Evolutionary conservation across 2,797 vertebrate species (phyloP), one percentile per base, ranked within the genome.

Genomic region (Lacerta bilineata): DNA sequence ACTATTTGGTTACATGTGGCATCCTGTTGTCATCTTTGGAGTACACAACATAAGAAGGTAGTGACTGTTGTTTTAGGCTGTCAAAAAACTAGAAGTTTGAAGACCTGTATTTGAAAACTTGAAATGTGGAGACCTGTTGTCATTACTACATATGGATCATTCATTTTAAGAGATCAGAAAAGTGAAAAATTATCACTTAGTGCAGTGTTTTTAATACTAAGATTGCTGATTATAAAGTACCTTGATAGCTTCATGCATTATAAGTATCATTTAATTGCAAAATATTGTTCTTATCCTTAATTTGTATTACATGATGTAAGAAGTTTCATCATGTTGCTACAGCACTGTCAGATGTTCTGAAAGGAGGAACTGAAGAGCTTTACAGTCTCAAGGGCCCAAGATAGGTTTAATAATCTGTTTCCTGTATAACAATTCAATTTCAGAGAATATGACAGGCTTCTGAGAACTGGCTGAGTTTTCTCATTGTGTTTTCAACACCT

Each of bases 261-360:
- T 2, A 1, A 20, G 13, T 6, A 10, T n/a, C 33, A 33, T 64
- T 0, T 79, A 17, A 25, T 2, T 81, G 59, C 4, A 8, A 78
- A 27, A 27, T 7, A 80, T 1, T 36, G 61, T 72, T 81, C 23
- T 33, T 55, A 55, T 50, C 23, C 29, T 75, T 23, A 81, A 72
- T 72, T 25, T 88, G 84, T 55, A 50, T 13, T 41, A 69, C 11
- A 59, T 61, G 8, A 59, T 61, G 8, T 39, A 39, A 78, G 46
- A 69, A 18, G 23, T 68, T 83, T 39, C 36, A 5, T 68, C 64
- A 76, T 46, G n/a, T 66, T 25, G 17, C 41, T 11, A 41, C 7
- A 46, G 4, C 55, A 39, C 50, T 69, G 86, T 46, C n/a, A 75
- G 50, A 87, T 83, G 68, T 83, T 88, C 29, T 68, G 36, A 50